These are phyloP conservation scores for Exephanes ischioxanthus DNA, from an alignment of 2,888 invertebrate species.

Conservation along the genomic window DNA sequence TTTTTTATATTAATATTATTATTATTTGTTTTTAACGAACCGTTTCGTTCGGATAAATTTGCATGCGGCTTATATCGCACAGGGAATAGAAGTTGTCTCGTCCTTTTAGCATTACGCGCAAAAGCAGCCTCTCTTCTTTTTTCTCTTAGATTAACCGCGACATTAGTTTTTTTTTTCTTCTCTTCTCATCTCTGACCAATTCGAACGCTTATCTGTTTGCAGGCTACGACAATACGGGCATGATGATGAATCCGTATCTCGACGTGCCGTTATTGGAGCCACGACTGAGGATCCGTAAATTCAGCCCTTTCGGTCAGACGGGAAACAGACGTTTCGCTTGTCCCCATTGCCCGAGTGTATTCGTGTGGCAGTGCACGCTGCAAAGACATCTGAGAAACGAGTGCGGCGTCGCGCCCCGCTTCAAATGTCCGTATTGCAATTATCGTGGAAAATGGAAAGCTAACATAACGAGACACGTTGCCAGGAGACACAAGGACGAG, in stretches of 20 bases:
- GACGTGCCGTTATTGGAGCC: background rate
- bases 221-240: slow-evolving; percentile 23
- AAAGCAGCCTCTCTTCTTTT: background rate
- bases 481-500: slow-evolving; percentile 69
- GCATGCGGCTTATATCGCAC: slow-evolving; percentile 9
- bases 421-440: slow-evolving; percentile 77
- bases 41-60: background rate
- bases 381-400: slow-evolving; percentile 73
- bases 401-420: slow-evolving; percentile 75
- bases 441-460: slow-evolving; percentile 77
- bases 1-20: background rate
- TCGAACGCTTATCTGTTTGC: slow-evolving; percentile 54
- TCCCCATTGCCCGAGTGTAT: slow-evolving; percentile 72
- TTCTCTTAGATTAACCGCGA: background rate
- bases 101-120: background rate
- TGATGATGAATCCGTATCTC: background rate
- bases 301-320: background rate
- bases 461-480: slow-evolving; percentile 74
- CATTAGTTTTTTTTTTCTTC: background rate
- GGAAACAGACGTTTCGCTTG: slow-evolving; percentile 64
- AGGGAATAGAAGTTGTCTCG: slow-evolving; percentile 9
- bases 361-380: slow-evolving; percentile 73
- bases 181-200: slow-evolving; percentile 20
- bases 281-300: slow-evolving; percentile 25
- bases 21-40: background rate